Percentiles rank a stretch among this genome's conserved stretches.
Evolutionary conservation across 2,888 invertebrate genomes (phyloP).

Genomic region (Liodrosophila aerea): DNA sequence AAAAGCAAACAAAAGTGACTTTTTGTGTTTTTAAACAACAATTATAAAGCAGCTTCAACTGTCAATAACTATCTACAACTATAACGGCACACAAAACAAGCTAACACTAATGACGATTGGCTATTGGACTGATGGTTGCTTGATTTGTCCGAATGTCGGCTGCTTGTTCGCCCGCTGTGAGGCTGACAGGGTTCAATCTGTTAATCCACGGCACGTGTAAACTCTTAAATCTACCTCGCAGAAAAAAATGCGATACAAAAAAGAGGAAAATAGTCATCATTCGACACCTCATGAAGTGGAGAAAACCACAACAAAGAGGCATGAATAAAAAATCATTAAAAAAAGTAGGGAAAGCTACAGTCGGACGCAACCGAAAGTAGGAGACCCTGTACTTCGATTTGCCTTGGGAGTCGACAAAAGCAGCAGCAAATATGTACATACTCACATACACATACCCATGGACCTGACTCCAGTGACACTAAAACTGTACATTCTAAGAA

Average conservation of each 20-base stretch:
- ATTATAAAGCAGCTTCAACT: constrained; percentile 41
- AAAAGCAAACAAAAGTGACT: too few species aligned
- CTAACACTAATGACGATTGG: constrained; percentile 43
- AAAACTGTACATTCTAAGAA: too few species aligned
- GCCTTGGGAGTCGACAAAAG: too few species aligned
- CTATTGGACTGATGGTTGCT: constrained; percentile 27
- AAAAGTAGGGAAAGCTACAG: too few species aligned
- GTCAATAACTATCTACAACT: constrained; percentile 49
- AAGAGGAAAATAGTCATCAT: constrained; percentile 33
- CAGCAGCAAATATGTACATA: constrained; percentile 17
- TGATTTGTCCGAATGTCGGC: constrained; percentile 12
- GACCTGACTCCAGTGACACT: too few species aligned
- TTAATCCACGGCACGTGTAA: constrained; percentile 74
- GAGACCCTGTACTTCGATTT: too few species aligned
- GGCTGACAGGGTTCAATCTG: constrained; percentile 28
- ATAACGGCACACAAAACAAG: constrained; percentile 60
- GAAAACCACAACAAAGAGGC: constrained; percentile 3
- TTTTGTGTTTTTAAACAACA: too few species aligned
- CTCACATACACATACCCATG: too few species aligned
- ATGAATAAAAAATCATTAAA: constrained; percentile 6
- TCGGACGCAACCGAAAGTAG: too few species aligned
- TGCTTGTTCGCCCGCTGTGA: constrained; percentile 37
- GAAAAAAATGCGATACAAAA: too few species aligned
- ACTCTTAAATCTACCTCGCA: constrained; percentile 52
- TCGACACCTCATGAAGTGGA: constrained; percentile 32